Base-by-base conservation (phyloP, 2,888 invertebrate genomes). In the Apamea crenata region DNA sequence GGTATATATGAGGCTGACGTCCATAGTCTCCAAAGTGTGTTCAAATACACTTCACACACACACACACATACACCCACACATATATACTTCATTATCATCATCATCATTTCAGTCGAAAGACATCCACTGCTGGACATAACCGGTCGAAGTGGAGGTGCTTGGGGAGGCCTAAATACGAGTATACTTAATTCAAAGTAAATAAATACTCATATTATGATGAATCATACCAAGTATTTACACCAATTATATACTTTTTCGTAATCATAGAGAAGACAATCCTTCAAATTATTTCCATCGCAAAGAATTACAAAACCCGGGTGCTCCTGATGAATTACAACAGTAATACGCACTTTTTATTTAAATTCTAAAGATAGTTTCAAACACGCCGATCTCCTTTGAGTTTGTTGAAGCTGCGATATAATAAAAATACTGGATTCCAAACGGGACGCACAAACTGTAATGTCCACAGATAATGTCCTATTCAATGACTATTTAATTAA, bases 401-500 rank as follows among this genome's bases (percentile, higher is more conserved):
- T 89, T 83, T 82, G 88, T 87, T 74, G 66, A 71, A 78, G 84
- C 80, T 79, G 86, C 82, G 71, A 77, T 73, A 82, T 84, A 90
- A 88, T 91, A 92, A 91, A 90, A 89, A 87, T 89, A 90, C 87
- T 87, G 84, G 80, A 91, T 89, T 85, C 88, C 90, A 82, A 89
- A 89, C 81, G 77, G 80, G 82, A 85, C 76, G 83, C 84, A 89
- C 90, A 88, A 89, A 88, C 86, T 82, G 88, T 88, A 90, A 91
- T 89, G 91, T 89, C 90, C 87, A 89, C 86, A 90, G 87, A 87
- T 91, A 92, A 91, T 90, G 92, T 90, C 91, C 92, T 92, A 93
- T 94, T 93, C 93, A 94, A 92, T 93, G 91, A 93, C 93, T 92
- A 92, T 94, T 94, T 93, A 94, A 96, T 96, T 95, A 95, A 95